phyloP scores from a whole-genome alignment of 2,797 vertebrate genomes.

The Morelia viridis region DNA sequence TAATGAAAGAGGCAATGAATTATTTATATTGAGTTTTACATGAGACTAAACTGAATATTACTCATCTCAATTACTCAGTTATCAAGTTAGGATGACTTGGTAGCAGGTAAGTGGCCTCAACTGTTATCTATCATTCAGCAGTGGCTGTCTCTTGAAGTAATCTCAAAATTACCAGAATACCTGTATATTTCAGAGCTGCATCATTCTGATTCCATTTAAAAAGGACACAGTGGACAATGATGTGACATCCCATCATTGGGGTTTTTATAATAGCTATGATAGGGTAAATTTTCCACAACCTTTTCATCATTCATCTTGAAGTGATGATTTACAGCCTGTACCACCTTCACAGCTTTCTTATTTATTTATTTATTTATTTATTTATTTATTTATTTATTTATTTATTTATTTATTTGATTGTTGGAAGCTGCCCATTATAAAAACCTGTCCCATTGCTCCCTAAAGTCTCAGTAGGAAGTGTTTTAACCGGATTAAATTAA shows the following conservation, averaged over 20 bases:
- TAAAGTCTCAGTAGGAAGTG: no score
- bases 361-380: no score
- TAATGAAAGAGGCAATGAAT: conserved; percentile 44
- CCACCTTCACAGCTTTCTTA: background rate
- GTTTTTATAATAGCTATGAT: background rate
- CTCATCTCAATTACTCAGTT: conserved; percentile 5
- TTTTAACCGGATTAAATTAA: no score
- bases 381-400: no score
- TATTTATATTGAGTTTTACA: conserved; percentile 6
- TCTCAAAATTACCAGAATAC: background rate
- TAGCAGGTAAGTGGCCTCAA: conserved; percentile 15
- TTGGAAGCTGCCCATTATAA: no score
- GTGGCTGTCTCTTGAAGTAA: background rate
- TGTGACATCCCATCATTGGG: background rate
- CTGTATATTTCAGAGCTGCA: background rate
- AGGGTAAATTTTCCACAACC: background rate
- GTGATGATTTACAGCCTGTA: background rate
- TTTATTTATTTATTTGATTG: no score
- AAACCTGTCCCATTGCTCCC: no score
- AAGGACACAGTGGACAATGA: background rate
- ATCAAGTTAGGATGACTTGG: background rate
- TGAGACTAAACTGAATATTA: background rate
- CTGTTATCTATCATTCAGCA: conserved; percentile 29
- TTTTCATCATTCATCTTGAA: background rate
- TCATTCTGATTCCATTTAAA: background rate